These are phyloP conservation scores for Denticeps clupeoides DNA, from an alignment of 2,797 vertebrate genomes.

Conservation along the genomic window DNA sequence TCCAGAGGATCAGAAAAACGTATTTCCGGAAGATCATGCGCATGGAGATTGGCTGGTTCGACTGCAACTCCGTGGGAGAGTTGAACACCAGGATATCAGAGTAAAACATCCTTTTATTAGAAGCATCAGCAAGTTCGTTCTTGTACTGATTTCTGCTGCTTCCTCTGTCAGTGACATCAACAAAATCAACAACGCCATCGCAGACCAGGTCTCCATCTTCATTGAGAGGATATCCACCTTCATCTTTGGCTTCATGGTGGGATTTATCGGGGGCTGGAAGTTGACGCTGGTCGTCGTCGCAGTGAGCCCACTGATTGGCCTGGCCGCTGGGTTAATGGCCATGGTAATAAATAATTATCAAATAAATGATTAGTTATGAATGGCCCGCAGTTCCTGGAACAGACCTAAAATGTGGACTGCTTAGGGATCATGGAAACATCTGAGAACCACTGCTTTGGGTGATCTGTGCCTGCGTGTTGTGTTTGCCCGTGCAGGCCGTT, in stretches of 20 bases:
- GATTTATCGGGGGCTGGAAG: constrained; percentile 70
- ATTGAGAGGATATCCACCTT: constrained; percentile 65
- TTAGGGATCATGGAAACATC: background rate
- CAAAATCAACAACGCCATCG: constrained; percentile 68
- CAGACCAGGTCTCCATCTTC: constrained; percentile 65
- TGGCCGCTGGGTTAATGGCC: constrained; percentile 63
- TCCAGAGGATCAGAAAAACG: constrained; percentile 53
- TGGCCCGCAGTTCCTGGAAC: no score
- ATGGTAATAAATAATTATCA: no score
- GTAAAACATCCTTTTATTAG: constrained; percentile 37
- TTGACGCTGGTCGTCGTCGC: constrained; percentile 66
- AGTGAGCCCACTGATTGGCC: constrained; percentile 61
- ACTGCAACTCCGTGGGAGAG: constrained; percentile 69
- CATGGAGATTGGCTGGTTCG: constrained; percentile 76
- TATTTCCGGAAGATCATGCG: constrained; percentile 70
- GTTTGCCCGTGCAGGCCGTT: constrained; percentile 46
- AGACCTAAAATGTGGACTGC: no score
- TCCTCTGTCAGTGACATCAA: constrained; percentile 57
- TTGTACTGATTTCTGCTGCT: constrained; percentile 2
- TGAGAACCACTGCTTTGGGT: background rate
- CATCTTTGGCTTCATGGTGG: constrained; percentile 64
- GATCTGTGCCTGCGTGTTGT: background rate
- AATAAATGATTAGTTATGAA: no score
- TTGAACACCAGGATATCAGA: constrained; percentile 71
- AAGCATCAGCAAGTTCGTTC: background rate